These are phyloP conservation scores for Anthonomus grandis DNA, from an alignment of 1,140 invertebrate genomes.

Conservation along the genomic window DNA sequence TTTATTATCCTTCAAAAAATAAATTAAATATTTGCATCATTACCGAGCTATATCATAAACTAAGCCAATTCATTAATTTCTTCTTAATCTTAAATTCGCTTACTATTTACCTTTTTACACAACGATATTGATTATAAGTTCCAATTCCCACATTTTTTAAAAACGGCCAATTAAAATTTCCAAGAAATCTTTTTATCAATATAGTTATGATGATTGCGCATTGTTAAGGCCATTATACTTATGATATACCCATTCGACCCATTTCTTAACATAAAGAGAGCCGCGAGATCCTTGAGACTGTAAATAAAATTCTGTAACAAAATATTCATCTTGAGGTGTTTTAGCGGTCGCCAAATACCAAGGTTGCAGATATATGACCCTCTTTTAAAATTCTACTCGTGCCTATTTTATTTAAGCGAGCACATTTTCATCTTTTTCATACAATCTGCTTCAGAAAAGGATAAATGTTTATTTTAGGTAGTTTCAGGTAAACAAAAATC, in stretches of 20 bases:
- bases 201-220: constrained; percentile 19
- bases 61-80: too few relatives aligned
- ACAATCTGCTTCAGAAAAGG: background rate
- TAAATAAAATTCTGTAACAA: constrained; percentile 21
- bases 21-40: too few relatives aligned
- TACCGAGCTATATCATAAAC: too few relatives aligned
- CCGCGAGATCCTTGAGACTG: constrained; percentile 21
- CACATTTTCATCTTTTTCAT: background rate
- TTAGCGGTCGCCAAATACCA: constrained; percentile 13
- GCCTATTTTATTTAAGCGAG: too few relatives aligned
- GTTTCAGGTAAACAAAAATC: too few relatives aligned
- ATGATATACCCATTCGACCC: background rate
- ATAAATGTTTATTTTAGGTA: background rate
- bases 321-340: constrained; percentile 19
- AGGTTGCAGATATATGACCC: constrained; percentile 19
- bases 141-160: background rate
- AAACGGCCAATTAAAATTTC: background rate
- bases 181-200: constrained; percentile 7
- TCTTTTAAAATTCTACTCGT: constrained; percentile 6
- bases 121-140: too few relatives aligned
- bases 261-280: constrained; percentile 19
- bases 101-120: too few relatives aligned
- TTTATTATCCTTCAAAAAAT: too few relatives aligned
- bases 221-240: constrained; percentile 2
- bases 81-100: too few relatives aligned